A percentile compares a stretch with the other conserved stretches of the same genome.
Evolutionary conservation across 2,113 vertebrate species (phyloP).

Genomic region (Glaucomys volans): DNA sequence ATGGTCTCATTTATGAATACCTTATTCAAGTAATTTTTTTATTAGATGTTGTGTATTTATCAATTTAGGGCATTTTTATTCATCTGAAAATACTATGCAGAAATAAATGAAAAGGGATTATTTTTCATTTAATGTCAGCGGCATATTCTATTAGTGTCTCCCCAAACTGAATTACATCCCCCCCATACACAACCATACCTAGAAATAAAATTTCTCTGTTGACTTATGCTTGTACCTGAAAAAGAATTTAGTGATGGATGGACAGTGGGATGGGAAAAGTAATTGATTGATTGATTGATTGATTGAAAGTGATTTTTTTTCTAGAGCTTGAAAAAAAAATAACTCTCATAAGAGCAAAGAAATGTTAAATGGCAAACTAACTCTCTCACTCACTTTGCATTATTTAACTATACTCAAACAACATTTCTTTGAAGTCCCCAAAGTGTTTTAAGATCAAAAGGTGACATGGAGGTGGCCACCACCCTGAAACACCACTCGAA

Average conservation of each 20-base stretch:
- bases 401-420: neutral
- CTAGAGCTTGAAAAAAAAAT: neutral
- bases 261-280: neutral
- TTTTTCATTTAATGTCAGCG: neutral
- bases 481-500: neutral
- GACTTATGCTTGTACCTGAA: neutral
- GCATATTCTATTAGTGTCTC: neutral
- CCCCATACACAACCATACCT: neutral
- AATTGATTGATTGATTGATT: neutral
- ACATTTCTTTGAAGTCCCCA: neutral
- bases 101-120: neutral
- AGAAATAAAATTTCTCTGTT: slow-evolving; percentile 35
- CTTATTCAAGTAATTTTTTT: neutral
- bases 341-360: neutral
- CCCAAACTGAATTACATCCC: neutral
- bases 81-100: neutral
- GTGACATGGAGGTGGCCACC: neutral
- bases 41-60: neutral
- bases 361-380: neutral
- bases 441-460: neutral
- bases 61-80: neutral
- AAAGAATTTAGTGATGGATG: slow-evolving; percentile 46
- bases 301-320: no score
- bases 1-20: neutral
- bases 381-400: neutral